Conservation (phyloP, 2,113 vertebrate genomes). For the Lota lota region DNA sequence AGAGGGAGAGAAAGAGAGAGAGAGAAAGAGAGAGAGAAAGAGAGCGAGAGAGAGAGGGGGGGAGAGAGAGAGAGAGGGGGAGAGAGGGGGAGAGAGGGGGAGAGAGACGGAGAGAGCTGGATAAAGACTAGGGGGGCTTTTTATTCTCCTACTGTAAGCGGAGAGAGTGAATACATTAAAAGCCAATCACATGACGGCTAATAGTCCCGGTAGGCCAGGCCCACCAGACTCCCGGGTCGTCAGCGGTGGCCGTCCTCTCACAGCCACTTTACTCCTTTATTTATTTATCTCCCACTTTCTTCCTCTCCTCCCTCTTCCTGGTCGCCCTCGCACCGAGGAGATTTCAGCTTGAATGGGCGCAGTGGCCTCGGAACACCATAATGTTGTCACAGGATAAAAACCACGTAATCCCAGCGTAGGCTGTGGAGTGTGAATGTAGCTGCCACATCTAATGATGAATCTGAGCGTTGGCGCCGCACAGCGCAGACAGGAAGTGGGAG, state of each 20-base stretch:
- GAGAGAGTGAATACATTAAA: slow-evolving; percentile 55
- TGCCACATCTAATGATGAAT: slow-evolving; percentile 75
- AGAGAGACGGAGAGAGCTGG: slow-evolving; percentile 48
- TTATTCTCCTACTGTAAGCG: slow-evolving; percentile 61
- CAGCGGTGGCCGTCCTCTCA: slow-evolving; percentile 1
- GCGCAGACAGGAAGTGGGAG: slow-evolving; percentile 71
- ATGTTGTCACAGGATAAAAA: slow-evolving; percentile 61
- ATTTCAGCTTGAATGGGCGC: slow-evolving; percentile 47
- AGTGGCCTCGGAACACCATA: slow-evolving; percentile 64
- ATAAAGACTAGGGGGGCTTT: slow-evolving; percentile 47
- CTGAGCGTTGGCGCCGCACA: slow-evolving; percentile 66
- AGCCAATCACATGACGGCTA: slow-evolving; percentile 58
- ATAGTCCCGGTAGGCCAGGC: slow-evolving; percentile 60
- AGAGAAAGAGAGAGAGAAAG: not conserved
- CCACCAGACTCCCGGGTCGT: slow-evolving; percentile 55
- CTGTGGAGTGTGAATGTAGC: slow-evolving; percentile 67
- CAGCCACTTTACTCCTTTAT: too few species aligned
- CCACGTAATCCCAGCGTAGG: slow-evolving; percentile 36
- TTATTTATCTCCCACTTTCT: not conserved
- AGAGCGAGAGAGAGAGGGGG: not conserved
- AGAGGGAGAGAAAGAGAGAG: not conserved
- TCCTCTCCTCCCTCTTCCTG: not conserved
- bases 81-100: not conserved
- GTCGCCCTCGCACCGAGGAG: not conserved
- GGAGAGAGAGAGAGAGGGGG: slow-evolving; percentile 4